A percentile compares a stretch with the other conserved stretches of the same genome.
Conservation (phyloP, 2,888 invertebrate species). For the Acleris laterana region DNA sequence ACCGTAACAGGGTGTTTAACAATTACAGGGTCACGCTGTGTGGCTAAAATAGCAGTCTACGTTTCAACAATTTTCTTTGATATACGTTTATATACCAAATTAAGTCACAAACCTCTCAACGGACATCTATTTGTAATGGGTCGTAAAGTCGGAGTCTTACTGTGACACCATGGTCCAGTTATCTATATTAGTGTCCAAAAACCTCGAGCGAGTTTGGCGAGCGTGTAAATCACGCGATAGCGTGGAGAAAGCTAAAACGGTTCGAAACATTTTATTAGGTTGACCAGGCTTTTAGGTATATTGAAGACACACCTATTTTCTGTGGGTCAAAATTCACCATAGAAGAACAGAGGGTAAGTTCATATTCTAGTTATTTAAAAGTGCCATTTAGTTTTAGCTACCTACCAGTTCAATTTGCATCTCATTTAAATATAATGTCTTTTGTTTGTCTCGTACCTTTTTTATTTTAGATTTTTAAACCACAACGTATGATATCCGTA, state of each 20-base stretch:
- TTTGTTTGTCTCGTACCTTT: too few relatives aligned
- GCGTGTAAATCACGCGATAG: slow-evolving; percentile 67
- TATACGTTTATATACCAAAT: too few relatives aligned
- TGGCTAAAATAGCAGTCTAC: too few relatives aligned
- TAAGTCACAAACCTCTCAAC: neutral
- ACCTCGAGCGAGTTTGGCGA: slow-evolving; percentile 58
- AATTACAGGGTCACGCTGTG: too few relatives aligned
- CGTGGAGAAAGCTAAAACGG: slow-evolving; percentile 63
- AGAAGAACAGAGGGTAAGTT: neutral
- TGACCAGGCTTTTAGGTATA: slow-evolving; percentile 33
- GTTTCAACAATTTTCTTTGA: too few relatives aligned
- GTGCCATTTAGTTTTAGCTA: too few relatives aligned
- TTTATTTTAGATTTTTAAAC: too few relatives aligned
- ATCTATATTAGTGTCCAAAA: slow-evolving; percentile 25
- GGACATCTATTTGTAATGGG: slow-evolving; percentile 7
- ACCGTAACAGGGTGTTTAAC: too few relatives aligned
- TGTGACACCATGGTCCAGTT: slow-evolving; percentile 30
- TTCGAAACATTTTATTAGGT: slow-evolving; percentile 44
- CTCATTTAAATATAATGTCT: too few relatives aligned
- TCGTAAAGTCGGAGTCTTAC: slow-evolving; percentile 19
- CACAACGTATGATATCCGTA: too few relatives aligned
- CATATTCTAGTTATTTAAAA: too few relatives aligned
- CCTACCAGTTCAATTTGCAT: too few relatives aligned
- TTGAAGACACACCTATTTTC: slow-evolving; percentile 3
- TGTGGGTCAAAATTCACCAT: neutral